phyloP scores from a whole-genome alignment of 1,140 invertebrate genomes.

The Cydia amplana region DNA sequence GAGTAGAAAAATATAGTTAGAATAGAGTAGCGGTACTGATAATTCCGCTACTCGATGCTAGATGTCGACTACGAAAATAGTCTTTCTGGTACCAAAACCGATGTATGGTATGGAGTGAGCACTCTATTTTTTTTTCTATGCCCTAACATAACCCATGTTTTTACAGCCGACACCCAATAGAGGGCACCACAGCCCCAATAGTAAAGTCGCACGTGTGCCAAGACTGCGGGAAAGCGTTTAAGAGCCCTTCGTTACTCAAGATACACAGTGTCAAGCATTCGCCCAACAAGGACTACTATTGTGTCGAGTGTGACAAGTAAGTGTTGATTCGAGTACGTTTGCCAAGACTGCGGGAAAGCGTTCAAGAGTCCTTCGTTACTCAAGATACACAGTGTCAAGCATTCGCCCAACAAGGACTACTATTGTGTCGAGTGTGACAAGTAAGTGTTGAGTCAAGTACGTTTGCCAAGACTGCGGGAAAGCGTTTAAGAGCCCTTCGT shows the following conservation, averaged over 20 bases:
- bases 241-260: slow-evolving; percentile 50
- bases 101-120: no score
- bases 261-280: slow-evolving; percentile 13
- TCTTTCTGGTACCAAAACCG: no score
- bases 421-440: slow-evolving; percentile 28
- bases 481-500: slow-evolving; percentile 52
- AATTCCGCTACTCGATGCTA: no score
- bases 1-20: no score
- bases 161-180: slow-evolving; percentile 50
- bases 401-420: not conserved
- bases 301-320: slow-evolving; percentile 30
- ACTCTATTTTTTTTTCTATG: not conserved
- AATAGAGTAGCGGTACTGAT: no score
- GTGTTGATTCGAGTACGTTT: not conserved
- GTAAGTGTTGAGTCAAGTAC: slow-evolving; percentile 37
- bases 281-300: slow-evolving; percentile 4
- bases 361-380: slow-evolving; percentile 49
- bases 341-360: not conserved
- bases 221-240: slow-evolving; percentile 55
- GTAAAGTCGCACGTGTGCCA: slow-evolving; percentile 46
- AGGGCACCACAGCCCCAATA: slow-evolving; percentile 38
- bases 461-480: slow-evolving; percentile 52
- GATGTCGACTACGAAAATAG: no score
- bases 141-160: not conserved
- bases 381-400: not conserved